Conservation (phyloP, 2,888 invertebrate species). For the Germaria angustata region DNA sequence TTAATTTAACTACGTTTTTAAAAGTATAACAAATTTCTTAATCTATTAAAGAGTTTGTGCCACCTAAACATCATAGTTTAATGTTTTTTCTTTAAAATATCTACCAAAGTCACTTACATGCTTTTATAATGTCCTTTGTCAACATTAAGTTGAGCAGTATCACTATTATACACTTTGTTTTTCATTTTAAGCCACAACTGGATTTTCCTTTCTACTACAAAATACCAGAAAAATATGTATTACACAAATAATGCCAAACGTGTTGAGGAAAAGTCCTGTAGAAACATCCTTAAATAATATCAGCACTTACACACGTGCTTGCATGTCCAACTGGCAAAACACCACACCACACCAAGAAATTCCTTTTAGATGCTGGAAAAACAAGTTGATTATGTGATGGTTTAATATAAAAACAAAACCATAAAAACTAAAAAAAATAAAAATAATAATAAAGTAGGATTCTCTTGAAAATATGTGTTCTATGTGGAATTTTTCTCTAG, state of each 20-base stretch:
- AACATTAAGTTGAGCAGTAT: neutral
- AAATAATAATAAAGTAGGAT: neutral
- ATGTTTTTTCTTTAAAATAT: neutral
- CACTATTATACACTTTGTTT: neutral
- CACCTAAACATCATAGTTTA: too few species aligned
- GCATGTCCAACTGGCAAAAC: neutral
- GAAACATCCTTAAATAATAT: constrained; percentile 8
- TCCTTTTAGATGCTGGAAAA: constrained; percentile 1
- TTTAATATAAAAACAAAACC: constrained; percentile 10
- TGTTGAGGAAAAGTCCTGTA: neutral
- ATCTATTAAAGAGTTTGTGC: too few species aligned
- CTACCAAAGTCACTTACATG: neutral
- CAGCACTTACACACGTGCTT: constrained; percentile 5
- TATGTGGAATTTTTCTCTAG: neutral
- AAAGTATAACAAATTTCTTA: too few species aligned
- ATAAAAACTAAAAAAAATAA: neutral
- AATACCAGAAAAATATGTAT: neutral
- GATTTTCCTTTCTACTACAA: neutral
- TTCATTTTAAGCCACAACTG: neutral
- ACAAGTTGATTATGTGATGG: constrained; percentile 20
- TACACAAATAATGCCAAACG: neutral
- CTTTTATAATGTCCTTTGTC: neutral
- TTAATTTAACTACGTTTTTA: too few species aligned
- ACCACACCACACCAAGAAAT: neutral
- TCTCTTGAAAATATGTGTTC: constrained; percentile 7